Conservation (phyloP, 2,888 invertebrate genomes). For the Endotricha flammealis region DNA sequence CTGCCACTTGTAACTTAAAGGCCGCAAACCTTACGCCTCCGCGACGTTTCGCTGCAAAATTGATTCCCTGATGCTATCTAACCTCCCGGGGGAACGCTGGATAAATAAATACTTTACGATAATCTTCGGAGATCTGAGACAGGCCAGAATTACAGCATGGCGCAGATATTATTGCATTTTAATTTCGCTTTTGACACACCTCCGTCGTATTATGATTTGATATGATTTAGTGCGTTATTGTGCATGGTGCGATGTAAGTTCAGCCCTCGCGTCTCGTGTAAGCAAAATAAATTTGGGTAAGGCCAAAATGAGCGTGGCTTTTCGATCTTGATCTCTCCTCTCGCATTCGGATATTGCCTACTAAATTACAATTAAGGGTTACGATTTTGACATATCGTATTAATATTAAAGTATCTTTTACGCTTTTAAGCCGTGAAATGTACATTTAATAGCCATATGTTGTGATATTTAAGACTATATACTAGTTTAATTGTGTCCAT, state of each 20-base stretch:
- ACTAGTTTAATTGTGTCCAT: too few relatives aligned
- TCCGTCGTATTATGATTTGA: constrained; percentile 62
- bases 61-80: constrained; percentile 75
- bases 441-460: background rate
- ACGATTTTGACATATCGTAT: constrained; percentile 43
- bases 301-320: constrained; percentile 42
- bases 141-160: constrained; percentile 65
- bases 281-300: constrained; percentile 56
- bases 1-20: constrained; percentile 58
- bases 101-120: constrained; percentile 76
- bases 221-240: constrained; percentile 71
- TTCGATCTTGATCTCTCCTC: constrained; percentile 53
- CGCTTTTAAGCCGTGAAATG: constrained; percentile 9
- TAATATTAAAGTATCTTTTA: constrained; percentile 29
- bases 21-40: constrained; percentile 64
- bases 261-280: constrained; percentile 35
- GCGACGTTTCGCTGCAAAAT: constrained; percentile 69
- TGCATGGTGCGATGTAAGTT: constrained; percentile 37
- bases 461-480: background rate
- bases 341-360: constrained; percentile 38
- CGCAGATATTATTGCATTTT: constrained; percentile 74
- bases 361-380: constrained; percentile 60
- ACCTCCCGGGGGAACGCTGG: constrained; percentile 67
- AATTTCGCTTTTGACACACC: constrained; percentile 66
- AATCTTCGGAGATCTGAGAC: constrained; percentile 69